These are phyloP conservation scores for Conus canariensis DNA, from an alignment of 2,888 invertebrate genomes.

Conservation along the genomic window DNA sequence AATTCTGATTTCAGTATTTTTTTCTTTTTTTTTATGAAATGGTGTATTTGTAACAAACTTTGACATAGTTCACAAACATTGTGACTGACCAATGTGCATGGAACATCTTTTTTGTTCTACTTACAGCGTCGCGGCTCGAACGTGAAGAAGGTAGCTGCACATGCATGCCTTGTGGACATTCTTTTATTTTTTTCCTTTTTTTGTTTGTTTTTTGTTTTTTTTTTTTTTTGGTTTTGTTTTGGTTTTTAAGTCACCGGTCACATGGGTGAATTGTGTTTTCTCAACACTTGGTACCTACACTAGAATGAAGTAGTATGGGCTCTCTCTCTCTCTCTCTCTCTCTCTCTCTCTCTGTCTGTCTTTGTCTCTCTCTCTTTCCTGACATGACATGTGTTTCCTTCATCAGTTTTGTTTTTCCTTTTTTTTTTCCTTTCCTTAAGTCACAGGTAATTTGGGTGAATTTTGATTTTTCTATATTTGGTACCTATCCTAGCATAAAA, in stretches of 20 bases:
- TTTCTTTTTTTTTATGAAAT: too few species aligned
- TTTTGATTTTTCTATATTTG: not conserved
- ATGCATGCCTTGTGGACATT: not conserved
- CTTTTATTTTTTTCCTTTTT: not conserved
- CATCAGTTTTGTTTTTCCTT: not conserved
- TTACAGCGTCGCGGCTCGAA: constrained; percentile 30
- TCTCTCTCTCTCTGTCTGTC: not conserved
- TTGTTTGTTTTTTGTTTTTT: not conserved
- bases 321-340: not conserved
- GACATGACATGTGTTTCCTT: not conserved
- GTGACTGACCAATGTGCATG: not conserved
- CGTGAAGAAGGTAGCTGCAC: constrained; percentile 24
- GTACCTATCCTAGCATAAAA: not conserved
- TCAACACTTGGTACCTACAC: not conserved
- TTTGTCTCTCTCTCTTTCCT: not conserved
- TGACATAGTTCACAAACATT: too few species aligned
- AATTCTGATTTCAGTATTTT: too few species aligned
- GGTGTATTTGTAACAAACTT: too few species aligned
- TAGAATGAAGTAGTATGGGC: not conserved
- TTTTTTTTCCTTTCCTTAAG: too few species aligned
- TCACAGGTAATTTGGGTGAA: not conserved
- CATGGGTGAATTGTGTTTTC: not conserved
- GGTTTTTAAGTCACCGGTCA: not conserved
- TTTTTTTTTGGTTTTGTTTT: not conserved
- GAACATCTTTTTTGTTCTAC: not conserved